Evolutionary conservation across 2,888 invertebrate species (phyloP), one percentile per base, ranked within the genome.

Genomic region (Ectropis crepuscularia): DNA sequence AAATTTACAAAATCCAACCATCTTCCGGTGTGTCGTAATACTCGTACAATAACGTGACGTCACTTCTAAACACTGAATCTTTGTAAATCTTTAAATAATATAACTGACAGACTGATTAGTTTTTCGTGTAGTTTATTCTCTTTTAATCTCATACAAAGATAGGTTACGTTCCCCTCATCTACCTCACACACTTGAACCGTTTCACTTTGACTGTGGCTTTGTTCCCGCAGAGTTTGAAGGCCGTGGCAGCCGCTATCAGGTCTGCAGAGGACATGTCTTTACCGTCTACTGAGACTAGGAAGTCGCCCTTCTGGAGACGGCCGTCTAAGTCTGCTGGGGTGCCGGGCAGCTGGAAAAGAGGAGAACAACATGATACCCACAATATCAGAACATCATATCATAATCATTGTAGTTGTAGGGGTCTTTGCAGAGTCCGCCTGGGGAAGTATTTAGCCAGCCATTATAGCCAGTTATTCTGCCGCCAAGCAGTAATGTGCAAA

Each of bases 291-390:
- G 97, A 94, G 7, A 97, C 92, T 54, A 99, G 95, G 78, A 97
- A 95, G 88, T 99, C 99, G 16, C 99, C 99, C 78, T 96, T 96
- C 89, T 97, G 96, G 69, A 99, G 94, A 61, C 97, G 95, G 5
- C 97, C 98, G 84, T 99, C 98, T 42, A 96, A 89, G 69, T 96
- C 96, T 0, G 98, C 98, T 42, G 96, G 96, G 36, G 99, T 97
- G 4, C 98, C 99, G 60, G 96, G 95, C 12, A 97, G 94, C 98
- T 98, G 86, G 6, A 74, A 74, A 0, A 6, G n/a, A 48, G 68
- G 46, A 49, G 28, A n/a, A 28, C 16, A 28, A 28, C 16, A 28
- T 28, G 1, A 28, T 28, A 28, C 16, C 16, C 16, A 28, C 4
- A 28, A 4, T 28, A 28, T 28, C 16, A 28, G 16, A 28, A 28